These are phyloP conservation scores for Alectura lathami DNA, from an alignment of 2,113 vertebrate genomes.

Conservation along the genomic window DNA sequence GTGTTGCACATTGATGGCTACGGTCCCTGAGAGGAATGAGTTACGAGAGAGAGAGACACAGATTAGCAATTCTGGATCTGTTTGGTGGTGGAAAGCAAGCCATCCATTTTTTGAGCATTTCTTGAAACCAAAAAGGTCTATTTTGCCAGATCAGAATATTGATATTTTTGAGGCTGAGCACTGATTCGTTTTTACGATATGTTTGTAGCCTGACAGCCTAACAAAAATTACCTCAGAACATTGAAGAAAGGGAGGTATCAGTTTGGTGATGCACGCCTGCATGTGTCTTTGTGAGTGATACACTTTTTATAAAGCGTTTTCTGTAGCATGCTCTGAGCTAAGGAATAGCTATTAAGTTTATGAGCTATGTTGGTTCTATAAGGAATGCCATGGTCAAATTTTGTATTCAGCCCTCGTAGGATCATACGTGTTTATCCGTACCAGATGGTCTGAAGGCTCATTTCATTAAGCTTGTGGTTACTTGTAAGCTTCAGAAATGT, in stretches of 20 bases:
- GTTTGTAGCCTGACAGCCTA: neutral
- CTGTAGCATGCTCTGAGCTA: neutral
- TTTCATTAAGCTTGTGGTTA: conserved; percentile 5
- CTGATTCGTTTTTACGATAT: neutral
- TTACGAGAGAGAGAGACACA: neutral
- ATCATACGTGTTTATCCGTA: neutral
- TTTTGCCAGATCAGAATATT: neutral
- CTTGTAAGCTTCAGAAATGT: neutral
- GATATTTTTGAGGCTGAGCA: neutral
- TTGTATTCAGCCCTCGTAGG: neutral
- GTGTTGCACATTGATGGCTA: neutral
- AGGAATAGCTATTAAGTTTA: neutral
- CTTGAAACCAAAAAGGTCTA: neutral
- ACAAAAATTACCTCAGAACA: neutral
- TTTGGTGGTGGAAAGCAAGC: neutral
- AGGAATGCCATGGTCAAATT: neutral
- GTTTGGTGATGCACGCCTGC: neutral
- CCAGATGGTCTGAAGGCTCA: neutral
- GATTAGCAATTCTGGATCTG: neutral
- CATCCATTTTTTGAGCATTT: neutral
- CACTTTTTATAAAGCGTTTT: neutral
- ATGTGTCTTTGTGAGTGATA: neutral
- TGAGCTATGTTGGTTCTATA: neutral
- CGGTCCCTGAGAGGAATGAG: neutral
- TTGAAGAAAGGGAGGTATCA: neutral